Evolutionary conservation across 37 sponge, comb jelly and placozoan species (phyloP).

Genomic region (Chondrilla cf. caribensis): DNA sequence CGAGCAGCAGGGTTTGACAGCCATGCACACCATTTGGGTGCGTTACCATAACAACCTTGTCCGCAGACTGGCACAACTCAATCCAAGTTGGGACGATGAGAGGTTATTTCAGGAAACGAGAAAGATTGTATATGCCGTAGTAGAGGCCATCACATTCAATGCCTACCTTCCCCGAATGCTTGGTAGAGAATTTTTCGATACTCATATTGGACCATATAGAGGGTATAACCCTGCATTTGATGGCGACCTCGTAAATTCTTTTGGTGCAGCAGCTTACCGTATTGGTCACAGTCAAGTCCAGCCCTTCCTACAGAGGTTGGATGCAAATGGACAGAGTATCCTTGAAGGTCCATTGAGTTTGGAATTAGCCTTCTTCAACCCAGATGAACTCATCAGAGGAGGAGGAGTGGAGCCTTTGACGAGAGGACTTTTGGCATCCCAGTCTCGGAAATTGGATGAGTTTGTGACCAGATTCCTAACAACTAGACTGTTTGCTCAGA

Average conservation of each 20-base stretch:
- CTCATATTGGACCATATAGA: slow-evolving; percentile 45
- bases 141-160: slow-evolving; percentile 68
- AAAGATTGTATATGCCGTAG: slow-evolving; percentile 81
- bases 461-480: slow-evolving; percentile 36
- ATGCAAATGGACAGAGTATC: slow-evolving; percentile 33
- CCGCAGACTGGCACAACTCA: slow-evolving; percentile 48
- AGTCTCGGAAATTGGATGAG: slow-evolving; percentile 27
- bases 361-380: slow-evolving; percentile 51
- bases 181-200: slow-evolving; percentile 42
- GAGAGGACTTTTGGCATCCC: slow-evolving; percentile 43
- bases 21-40: slow-evolving; percentile 94
- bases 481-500: slow-evolving; percentile 30
- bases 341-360: slow-evolving; percentile 36
- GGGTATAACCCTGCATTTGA: slow-evolving; percentile 67
- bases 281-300: slow-evolving; percentile 83
- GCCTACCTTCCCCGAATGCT: slow-evolving; percentile 86
- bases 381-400: neutral
- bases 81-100: slow-evolving; percentile 89
- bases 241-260: slow-evolving; percentile 61
- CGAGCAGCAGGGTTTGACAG: slow-evolving; percentile 26
- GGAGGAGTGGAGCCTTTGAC: slow-evolving; percentile 52
- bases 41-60: slow-evolving; percentile 95
- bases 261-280: slow-evolving; percentile 86
- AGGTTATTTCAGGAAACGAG: slow-evolving; percentile 82
- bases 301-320: slow-evolving; percentile 53